Conservation (phyloP, 2,888 invertebrate genomes). For the Lasioglossum vierecki region DNA sequence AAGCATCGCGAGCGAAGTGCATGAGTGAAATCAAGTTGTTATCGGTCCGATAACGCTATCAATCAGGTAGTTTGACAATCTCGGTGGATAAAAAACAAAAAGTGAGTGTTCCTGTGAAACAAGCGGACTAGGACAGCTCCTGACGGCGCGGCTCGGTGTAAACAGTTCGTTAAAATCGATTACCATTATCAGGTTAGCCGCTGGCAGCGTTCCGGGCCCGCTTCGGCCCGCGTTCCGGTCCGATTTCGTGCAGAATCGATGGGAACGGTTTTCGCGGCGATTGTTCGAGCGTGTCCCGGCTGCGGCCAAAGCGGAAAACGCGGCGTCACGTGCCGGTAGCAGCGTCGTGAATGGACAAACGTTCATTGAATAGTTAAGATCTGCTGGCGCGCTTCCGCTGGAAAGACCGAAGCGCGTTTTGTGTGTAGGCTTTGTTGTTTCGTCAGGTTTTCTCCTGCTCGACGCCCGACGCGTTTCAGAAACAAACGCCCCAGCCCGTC, state of each 20-base stretch:
- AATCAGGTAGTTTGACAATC: constrained; percentile 10
- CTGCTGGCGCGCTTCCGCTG: constrained; percentile 64
- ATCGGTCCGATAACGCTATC: neutral
- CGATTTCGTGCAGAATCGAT: constrained; percentile 31
- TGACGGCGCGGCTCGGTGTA: neutral
- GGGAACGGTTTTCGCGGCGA: constrained; percentile 37
- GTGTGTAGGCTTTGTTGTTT: constrained; percentile 42
- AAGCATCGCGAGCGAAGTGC: neutral
- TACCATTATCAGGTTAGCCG: constrained; percentile 67
- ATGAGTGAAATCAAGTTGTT: neutral
- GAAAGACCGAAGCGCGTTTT: constrained; percentile 42
- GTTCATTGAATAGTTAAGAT: constrained; percentile 72
- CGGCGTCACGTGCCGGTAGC: constrained; percentile 54
- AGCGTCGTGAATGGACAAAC: constrained; percentile 61
- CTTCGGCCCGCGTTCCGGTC: neutral
- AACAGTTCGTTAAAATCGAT: constrained; percentile 67
- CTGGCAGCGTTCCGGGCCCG: constrained; percentile 23
- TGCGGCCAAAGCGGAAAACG: constrained; percentile 42
- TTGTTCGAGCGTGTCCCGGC: constrained; percentile 40
- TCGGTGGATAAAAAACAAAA: neutral
- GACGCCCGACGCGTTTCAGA: neutral
- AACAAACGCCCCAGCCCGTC: neutral
- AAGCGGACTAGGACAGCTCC: neutral
- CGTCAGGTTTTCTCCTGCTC: constrained; percentile 1
- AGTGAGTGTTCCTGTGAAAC: neutral